Evolutionary conservation across 2,888 invertebrate genomes (phyloP).

Genomic region (Tetramorium bicarinatum): DNA sequence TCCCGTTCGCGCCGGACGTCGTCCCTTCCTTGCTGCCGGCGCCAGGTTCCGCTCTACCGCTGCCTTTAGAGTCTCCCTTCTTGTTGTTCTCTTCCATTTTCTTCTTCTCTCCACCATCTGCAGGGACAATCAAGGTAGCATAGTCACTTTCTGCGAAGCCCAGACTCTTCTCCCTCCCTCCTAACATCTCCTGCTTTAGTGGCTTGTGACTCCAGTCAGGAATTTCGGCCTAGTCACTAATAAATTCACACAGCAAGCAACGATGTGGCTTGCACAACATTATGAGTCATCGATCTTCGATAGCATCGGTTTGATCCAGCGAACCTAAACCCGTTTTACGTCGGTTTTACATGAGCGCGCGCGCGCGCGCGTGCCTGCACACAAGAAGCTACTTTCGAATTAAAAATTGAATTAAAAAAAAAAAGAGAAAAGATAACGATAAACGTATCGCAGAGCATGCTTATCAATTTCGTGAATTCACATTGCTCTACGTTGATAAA

Average conservation of each 20-base stretch:
- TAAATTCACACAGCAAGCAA: conserved; percentile 67
- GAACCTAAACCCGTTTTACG: conserved; percentile 64
- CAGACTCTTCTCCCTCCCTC: conserved; percentile 77
- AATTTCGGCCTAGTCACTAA: conserved; percentile 72
- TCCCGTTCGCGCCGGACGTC: conserved; percentile 85
- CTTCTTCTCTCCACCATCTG: conserved; percentile 86
- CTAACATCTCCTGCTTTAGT: conserved; percentile 69
- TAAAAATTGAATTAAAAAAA: conserved; percentile 65
- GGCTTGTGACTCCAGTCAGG: conserved; percentile 69
- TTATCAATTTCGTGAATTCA: conserved; percentile 15
- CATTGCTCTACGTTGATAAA: conserved; percentile 45
- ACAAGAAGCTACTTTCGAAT: conserved; percentile 66
- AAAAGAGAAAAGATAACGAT: conserved; percentile 73
- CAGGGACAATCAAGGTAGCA: conserved; percentile 85
- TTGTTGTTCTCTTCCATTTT: conserved; percentile 84
- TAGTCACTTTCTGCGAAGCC: conserved; percentile 81
- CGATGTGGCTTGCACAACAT: conserved; percentile 65
- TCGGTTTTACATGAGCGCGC: conserved; percentile 32
- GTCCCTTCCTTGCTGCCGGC: conserved; percentile 82
- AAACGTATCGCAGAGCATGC: conserved; percentile 71
- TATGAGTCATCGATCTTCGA: conserved; percentile 71
- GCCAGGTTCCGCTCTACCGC: conserved; percentile 84
- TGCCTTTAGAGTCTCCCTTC: conserved; percentile 85
- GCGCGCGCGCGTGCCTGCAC: conserved; percentile 1
- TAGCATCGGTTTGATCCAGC: conserved; percentile 66